Evolutionary conservation across 2,113 vertebrate genomes (phyloP).

Genomic region (Nothobranchius furzeri): DNA sequence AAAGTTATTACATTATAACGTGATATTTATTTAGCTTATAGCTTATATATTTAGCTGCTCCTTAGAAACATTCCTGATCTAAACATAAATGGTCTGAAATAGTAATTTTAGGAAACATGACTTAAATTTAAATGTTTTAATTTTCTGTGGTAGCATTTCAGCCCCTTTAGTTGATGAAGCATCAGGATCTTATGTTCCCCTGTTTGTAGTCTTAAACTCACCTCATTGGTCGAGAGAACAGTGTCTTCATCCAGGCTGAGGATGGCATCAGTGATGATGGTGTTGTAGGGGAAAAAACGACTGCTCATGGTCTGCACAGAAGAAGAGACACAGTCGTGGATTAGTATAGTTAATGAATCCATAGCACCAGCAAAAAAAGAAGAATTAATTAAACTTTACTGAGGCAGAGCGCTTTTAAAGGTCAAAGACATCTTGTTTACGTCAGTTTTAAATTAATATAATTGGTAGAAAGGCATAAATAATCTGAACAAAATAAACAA

Average conservation of each 20-base stretch:
- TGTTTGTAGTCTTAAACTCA: constrained; percentile 45
- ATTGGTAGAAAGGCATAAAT: constrained; percentile 1
- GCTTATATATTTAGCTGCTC: too few species aligned
- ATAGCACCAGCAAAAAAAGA: neutral
- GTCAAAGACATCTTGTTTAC: neutral
- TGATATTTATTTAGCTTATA: too few species aligned
- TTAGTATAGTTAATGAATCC: neutral
- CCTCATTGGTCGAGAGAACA: constrained; percentile 84
- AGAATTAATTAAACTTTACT: neutral
- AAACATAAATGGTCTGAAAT: too few species aligned
- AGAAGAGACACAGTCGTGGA: neutral
- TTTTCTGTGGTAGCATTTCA: neutral
- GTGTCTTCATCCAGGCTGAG: constrained; percentile 85
- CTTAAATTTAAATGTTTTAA: neutral
- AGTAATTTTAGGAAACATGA: too few species aligned
- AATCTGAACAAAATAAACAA: constrained; percentile 15
- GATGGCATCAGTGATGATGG: constrained; percentile 78
- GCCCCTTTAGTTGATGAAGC: constrained; percentile 32
- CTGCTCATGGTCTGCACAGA: constrained; percentile 78
- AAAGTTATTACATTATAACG: too few species aligned
- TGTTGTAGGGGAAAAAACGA: constrained; percentile 78
- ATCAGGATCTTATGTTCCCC: constrained; percentile 26
- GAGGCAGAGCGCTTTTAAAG: neutral
- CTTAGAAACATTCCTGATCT: too few species aligned
- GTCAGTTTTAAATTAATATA: constrained; percentile 1